Base-by-base conservation (phyloP, 2,113 vertebrate genomes). In the Mungos mungo region DNA sequence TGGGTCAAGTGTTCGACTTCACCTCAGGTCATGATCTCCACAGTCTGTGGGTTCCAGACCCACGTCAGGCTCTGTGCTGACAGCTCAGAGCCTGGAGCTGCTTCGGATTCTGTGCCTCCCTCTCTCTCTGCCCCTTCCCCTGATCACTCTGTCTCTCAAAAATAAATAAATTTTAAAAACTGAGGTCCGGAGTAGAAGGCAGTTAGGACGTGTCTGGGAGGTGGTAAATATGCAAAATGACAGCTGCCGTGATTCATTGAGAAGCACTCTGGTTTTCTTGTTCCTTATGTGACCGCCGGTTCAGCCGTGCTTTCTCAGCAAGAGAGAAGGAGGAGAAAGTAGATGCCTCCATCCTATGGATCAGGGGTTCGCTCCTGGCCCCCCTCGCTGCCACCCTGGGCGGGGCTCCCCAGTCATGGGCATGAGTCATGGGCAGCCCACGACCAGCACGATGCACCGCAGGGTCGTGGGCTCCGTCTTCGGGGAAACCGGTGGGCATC, bases 401-500 rank as follows among this genome's bases (percentile, higher is more conserved):
- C 9, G 16, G 16, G 83, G 21, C 4, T 92, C 76, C n/a, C 8
- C 79, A 14, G 4, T 7, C 71, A 47, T n/a, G n/a, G n/a, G n/a
- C n/a, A n/a, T 27, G 25, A 27, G 72, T 2, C 83, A 15, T 0
- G 9, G 5, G 33, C 0, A 8, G 5, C 13, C 74, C 8, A 7
- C 4, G 29, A 12, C 3, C 72, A 31, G 5, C 52, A 7, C 3
- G 3, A 0, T 1, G 47, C 12, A 3, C 2, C 8, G 5, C 9
- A 38, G 47, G 3, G 29, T 5, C 23, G 0, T 23, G 15, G 35
- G 7, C 3, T 50, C 25, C 74, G 74, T 52, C 27, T 3, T 0
- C 4, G 29, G 7, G 45, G 4, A 23, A 16, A 4, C 41, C 4
- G 38, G 23, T 3, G 0, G 0, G 11, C 7, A 0, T 18, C 60